Evolutionary conservation across 2,888 invertebrate genomes (phyloP).

Genomic region (Dromius quadrimaculatus): DNA sequence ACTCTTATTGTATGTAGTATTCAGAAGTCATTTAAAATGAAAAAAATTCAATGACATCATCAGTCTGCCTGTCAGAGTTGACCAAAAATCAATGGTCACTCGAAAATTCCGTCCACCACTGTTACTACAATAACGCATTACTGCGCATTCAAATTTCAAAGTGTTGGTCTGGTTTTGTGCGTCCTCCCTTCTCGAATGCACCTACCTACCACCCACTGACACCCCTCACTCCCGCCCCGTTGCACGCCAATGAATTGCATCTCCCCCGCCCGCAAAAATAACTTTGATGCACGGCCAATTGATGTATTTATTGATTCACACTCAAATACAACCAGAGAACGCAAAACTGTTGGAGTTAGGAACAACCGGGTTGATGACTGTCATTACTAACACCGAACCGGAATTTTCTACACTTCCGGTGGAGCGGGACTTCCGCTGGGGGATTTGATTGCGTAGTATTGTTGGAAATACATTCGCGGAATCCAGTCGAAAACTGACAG

Average conservation of each 20-base stretch:
- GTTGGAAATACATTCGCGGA: too few species aligned
- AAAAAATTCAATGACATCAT: too few species aligned
- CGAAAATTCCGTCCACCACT: too few species aligned
- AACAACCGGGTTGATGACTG: conserved; percentile 10
- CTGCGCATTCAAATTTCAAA: conserved; percentile 34
- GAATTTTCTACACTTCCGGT: conserved; percentile 4
- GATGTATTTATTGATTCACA: conserved; percentile 26
- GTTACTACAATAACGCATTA: conserved; percentile 34
- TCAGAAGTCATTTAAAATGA: too few species aligned
- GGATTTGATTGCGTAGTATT: conserved; percentile 10
- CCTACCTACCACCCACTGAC: background rate
- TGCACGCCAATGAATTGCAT: background rate
- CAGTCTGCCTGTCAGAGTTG: too few species aligned
- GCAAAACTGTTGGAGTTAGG: conserved; percentile 14
- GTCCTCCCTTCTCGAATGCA: background rate
- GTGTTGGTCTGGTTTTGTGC: background rate
- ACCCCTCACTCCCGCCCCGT: background rate
- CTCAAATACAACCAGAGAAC: conserved; percentile 15
- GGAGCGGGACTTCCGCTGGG: conserved; percentile 1
- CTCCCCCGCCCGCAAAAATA: conserved; percentile 9
- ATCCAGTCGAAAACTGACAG: too few species aligned
- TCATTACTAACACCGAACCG: conserved; percentile 12
- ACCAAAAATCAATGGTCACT: too few species aligned
- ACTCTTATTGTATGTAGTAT: too few species aligned
- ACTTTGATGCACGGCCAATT: conserved; percentile 29